A percentile compares a stretch with the other conserved stretches of the same genome.
These are phyloP conservation scores for Andrena praecox DNA, from an alignment of 2,888 invertebrate species.

Conservation along the genomic window DNA sequence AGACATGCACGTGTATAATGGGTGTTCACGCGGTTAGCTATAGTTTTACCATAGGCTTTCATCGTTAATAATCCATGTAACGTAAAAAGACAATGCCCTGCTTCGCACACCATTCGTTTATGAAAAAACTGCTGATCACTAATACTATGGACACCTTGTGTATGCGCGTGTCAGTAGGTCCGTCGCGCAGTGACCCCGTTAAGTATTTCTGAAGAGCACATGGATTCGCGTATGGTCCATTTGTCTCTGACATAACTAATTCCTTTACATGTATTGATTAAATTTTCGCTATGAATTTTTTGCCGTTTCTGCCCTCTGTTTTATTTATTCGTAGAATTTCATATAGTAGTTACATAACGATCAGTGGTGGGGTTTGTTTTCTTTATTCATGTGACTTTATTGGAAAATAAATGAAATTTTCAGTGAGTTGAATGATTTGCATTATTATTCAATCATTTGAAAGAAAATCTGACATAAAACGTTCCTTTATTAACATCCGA, in stretches of 20 bases:
- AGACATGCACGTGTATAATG: neutral
- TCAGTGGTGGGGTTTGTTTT: neutral
- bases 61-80: too few relatives aligned
- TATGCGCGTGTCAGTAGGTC: neutral
- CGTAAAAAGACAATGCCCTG: too few relatives aligned
- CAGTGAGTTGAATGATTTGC: too few relatives aligned
- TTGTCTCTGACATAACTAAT: neutral
- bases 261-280: neutral
- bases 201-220: conserved; percentile 47
- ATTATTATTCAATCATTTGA: too few relatives aligned
- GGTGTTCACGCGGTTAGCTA: neutral
- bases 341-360: neutral
- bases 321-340: neutral
- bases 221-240: neutral
- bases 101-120: too few relatives aligned
- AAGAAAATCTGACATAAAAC: too few relatives aligned
- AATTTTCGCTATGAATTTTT: neutral
- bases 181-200: conserved; percentile 49
- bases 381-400: too few relatives aligned
- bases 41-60: too few relatives aligned
- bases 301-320: neutral
- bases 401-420: too few relatives aligned
- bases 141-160: neutral
- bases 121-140: neutral
- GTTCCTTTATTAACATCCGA: too few relatives aligned